Conservation (phyloP, 2,113 vertebrate genomes). For the Vulpes vulpes region DNA sequence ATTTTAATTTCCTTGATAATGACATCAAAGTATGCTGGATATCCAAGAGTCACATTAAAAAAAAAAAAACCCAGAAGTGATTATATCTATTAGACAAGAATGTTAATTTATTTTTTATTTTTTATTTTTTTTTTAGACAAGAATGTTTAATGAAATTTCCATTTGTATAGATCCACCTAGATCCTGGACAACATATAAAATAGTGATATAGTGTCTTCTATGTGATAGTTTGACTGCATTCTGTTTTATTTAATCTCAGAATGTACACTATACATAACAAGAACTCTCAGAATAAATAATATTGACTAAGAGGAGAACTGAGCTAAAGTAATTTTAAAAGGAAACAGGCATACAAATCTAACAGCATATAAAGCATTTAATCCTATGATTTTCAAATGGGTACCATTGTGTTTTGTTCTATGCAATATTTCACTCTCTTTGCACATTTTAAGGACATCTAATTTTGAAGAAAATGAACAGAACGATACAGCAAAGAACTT, state of each 20-base stretch:
- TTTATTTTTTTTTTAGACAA: neutral
- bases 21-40: neutral
- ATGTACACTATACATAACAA: neutral
- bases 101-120: neutral
- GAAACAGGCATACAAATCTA: constrained; percentile 4
- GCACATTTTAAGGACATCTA: neutral
- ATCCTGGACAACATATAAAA: neutral
- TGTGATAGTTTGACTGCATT: neutral
- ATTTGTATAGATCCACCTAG: neutral
- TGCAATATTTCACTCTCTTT: neutral
- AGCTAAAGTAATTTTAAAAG: neutral
- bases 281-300: neutral
- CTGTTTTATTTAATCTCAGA: neutral
- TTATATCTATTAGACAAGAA: neutral
- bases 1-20: neutral
- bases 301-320: neutral
- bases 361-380: neutral
- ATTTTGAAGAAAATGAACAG: constrained; percentile 5
- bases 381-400: neutral
- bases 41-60: neutral
- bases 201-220: neutral
- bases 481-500: neutral
- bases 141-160: neutral
- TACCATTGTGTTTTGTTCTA: neutral
- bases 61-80: neutral